phyloP scores from a whole-genome alignment of 2,113 vertebrate species.

The Panurus biarmicus region DNA sequence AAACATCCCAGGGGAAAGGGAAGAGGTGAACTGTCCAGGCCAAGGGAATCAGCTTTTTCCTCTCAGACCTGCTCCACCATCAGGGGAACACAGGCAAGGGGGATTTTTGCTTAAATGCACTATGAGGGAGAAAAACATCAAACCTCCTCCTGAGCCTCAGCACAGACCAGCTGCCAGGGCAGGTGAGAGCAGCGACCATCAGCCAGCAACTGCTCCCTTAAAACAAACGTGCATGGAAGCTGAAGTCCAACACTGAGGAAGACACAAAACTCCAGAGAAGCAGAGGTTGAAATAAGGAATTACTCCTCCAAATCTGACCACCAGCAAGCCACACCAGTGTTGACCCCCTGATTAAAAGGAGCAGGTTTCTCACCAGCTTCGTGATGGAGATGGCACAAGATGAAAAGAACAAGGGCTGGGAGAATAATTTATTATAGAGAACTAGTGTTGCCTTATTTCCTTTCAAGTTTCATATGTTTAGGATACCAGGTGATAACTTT shows the following conservation, averaged over 20 bases:
- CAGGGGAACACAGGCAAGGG: not conserved
- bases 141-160: not conserved
- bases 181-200: not conserved
- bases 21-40: not conserved
- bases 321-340: rapidly evolving
- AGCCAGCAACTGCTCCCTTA: not conserved
- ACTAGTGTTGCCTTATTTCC: not conserved
- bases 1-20: not conserved
- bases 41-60: not conserved
- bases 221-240: not conserved
- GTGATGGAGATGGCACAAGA: not conserved
- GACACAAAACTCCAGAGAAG: not conserved
- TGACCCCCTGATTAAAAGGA: not conserved
- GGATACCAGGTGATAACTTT: not conserved
- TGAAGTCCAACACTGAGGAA: rapidly evolving
- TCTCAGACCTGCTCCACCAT: not conserved
- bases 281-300: not conserved
- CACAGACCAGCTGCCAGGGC: not conserved
- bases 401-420: not conserved
- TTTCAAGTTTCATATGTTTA: not conserved
- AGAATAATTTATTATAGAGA: not conserved
- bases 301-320: not conserved
- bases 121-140: not conserved
- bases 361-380: not conserved
- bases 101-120: not conserved